Conservation (phyloP, 2,113 vertebrate species). For the Furnarius figulus region DNA sequence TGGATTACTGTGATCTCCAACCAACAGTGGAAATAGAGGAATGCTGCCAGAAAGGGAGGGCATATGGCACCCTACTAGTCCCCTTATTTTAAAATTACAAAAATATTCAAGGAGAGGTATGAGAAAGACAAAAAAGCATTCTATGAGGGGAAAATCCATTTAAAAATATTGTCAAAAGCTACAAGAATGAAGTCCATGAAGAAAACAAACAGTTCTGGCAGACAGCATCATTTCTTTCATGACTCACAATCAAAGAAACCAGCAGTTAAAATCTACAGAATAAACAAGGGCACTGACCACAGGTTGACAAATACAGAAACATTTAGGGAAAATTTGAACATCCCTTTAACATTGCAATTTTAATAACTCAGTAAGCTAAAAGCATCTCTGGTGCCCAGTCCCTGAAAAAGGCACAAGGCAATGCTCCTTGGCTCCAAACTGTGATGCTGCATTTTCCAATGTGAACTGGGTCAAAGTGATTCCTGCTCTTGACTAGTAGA, state of each 20-base stretch:
- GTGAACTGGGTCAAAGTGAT: too few species aligned
- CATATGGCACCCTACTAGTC: neutral
- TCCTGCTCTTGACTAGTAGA: too few species aligned
- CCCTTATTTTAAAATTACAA: conserved; percentile 37
- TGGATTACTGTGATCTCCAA: conserved; percentile 63
- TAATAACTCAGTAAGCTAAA: too few species aligned
- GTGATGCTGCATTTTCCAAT: too few species aligned
- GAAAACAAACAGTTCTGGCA: neutral
- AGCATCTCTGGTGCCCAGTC: too few species aligned
- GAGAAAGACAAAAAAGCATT: neutral
- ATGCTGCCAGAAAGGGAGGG: neutral
- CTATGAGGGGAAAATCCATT: neutral
- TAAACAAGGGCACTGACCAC: neutral
- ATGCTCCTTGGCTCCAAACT: too few species aligned
- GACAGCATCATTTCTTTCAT: neutral
- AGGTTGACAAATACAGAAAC: neutral
- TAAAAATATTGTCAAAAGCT: neutral
- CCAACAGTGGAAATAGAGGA: conserved; percentile 51
- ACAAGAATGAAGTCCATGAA: neutral
- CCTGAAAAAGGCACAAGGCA: too few species aligned
- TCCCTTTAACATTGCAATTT: too few species aligned
- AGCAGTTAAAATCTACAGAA: neutral
- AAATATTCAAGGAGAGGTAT: conserved; percentile 9
- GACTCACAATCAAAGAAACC: neutral
- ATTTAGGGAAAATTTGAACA: too few species aligned